A percentile compares a stretch with the other conserved stretches of the same genome.
phyloP scores from a whole-genome alignment of 2,113 vertebrate species.

The Tympanuchus pallidicinctus region DNA sequence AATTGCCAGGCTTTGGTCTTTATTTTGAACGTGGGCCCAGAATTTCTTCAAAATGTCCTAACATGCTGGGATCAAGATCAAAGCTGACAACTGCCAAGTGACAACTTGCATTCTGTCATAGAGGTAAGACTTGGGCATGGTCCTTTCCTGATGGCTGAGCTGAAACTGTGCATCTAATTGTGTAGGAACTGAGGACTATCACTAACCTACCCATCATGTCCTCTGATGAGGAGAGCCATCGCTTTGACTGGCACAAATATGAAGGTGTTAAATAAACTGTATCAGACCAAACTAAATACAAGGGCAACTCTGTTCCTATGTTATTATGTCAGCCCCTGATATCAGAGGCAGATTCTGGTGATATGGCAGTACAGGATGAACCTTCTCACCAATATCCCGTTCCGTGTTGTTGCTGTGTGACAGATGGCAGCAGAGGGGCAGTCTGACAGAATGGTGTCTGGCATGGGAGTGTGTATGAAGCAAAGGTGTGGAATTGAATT shows the following conservation, averaged over 20 bases:
- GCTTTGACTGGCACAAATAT: not conserved
- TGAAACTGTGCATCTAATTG: fast-evolving
- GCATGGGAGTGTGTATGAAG: not conserved
- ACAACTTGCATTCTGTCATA: fast-evolving
- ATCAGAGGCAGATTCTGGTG: not conserved
- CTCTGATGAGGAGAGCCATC: not conserved
- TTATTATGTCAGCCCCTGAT: not conserved
- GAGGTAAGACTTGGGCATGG: not conserved
- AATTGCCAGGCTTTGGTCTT: not conserved
- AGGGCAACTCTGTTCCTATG: not conserved
- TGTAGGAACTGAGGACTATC: not conserved
- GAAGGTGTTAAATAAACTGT: not conserved
- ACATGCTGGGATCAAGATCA: not conserved
- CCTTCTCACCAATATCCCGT: not conserved
- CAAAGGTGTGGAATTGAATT: not conserved
- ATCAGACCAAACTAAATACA: not conserved
- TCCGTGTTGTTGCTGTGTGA: not conserved
- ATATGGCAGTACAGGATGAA: not conserved
- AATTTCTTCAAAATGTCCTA: not conserved
- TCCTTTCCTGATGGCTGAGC: not conserved
- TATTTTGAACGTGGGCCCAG: not conserved
- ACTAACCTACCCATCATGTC: not conserved
- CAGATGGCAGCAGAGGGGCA: not conserved
- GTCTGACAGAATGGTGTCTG: not conserved
- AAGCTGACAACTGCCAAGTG: not conserved